Conservation (phyloP, 2,113 vertebrate genomes). For the Rattus rattus region DNA sequence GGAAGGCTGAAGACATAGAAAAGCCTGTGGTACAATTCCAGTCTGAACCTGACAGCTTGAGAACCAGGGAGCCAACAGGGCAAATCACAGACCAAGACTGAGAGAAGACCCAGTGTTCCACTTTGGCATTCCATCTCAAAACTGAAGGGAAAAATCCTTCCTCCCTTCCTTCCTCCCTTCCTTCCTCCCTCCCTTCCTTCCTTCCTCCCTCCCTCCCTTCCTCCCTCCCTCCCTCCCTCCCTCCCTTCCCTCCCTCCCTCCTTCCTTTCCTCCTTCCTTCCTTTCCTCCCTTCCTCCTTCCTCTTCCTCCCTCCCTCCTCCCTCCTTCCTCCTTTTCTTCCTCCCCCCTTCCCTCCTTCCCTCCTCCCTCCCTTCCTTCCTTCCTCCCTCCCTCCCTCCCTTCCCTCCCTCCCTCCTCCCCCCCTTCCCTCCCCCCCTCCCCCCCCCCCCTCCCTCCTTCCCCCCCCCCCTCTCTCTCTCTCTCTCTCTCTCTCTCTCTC, state of each 20-base stretch:
- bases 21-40: background rate
- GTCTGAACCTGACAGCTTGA: background rate
- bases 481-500: background rate
- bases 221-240: background rate
- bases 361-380: background rate
- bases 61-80: background rate
- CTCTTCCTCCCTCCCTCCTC: too few relatives aligned
- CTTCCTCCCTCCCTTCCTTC: background rate
- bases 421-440: background rate
- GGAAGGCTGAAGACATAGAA: background rate
- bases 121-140: background rate
- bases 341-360: background rate
- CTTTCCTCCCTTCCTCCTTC: background rate
- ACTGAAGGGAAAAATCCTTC: background rate
- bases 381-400: too few relatives aligned
- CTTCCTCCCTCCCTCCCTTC: background rate
- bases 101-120: background rate
- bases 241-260: background rate
- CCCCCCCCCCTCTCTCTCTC: fast-evolving
- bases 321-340: too few relatives aligned
- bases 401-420: too few relatives aligned
- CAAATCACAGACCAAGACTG: background rate
- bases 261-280: background rate
- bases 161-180: background rate
- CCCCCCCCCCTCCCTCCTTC: too few relatives aligned